Conservation (phyloP, 2,888 invertebrate species). For the Liopterus haemorrhoidalis region DNA sequence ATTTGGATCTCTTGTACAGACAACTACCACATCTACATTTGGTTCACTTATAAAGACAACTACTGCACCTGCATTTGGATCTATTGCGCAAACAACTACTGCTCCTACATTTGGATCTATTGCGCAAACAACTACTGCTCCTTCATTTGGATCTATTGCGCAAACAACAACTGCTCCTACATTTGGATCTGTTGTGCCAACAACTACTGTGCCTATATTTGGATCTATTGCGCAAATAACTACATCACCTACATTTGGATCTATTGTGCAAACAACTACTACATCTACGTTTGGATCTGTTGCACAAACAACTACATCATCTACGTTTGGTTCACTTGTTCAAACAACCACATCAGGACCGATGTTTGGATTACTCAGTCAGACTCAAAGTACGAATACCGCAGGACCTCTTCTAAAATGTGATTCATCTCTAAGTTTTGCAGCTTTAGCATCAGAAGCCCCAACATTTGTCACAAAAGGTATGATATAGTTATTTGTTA, state of each 20-base stretch:
- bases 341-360: conserved; percentile 9
- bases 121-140: neutral
- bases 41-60: neutral
- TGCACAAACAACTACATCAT: too few relatives aligned
- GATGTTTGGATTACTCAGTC: conserved; percentile 2
- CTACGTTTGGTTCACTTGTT: conserved; percentile 22
- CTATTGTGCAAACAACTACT: neutral
- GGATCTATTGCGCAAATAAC: conserved; percentile 6
- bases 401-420: conserved; percentile 38
- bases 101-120: conserved; percentile 7
- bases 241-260: conserved; percentile 12
- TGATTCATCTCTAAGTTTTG: conserved; percentile 41
- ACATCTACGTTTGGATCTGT: too few relatives aligned
- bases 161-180: conserved; percentile 1
- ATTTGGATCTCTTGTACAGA: conserved; percentile 21
- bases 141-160: too few relatives aligned
- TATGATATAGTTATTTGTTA: too few relatives aligned
- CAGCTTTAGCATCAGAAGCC: conserved; percentile 37
- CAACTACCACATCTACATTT: conserved; percentile 9
- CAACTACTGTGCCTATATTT: conserved; percentile 3
- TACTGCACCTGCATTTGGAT: neutral
- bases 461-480: conserved; percentile 31
- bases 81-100: too few relatives aligned
- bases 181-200: neutral
- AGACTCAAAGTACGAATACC: conserved; percentile 14